These are phyloP conservation scores for Lithobius niger DNA, from an alignment of 1,140 invertebrate species.

Conservation along the genomic window DNA sequence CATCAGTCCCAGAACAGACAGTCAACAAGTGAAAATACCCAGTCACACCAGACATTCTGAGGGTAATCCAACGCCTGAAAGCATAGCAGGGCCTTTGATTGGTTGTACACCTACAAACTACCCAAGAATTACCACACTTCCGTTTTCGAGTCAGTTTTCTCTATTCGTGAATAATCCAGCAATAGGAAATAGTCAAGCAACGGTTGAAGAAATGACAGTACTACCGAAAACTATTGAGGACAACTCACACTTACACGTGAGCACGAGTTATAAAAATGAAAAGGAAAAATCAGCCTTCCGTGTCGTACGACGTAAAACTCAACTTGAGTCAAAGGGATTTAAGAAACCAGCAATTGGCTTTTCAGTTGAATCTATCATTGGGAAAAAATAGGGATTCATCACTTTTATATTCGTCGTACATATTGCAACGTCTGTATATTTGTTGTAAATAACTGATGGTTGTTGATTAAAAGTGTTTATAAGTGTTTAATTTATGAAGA, in stretches of 20 bases:
- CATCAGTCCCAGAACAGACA: background rate
- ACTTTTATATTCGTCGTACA: too few species aligned
- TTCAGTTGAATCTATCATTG: background rate
- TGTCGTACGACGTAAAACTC: background rate
- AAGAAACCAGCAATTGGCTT: background rate
- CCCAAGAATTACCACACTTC: background rate
- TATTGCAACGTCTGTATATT: too few species aligned
- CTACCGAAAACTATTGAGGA: too few species aligned
- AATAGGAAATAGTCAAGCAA: background rate
- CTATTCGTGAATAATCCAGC: too few species aligned
- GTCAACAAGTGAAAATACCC: background rate
- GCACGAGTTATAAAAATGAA: background rate
- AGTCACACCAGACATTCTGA: background rate
- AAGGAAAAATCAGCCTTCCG: background rate
- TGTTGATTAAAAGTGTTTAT: too few species aligned
- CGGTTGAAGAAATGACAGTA: background rate
- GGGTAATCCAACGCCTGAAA: too few species aligned
- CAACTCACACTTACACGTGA: background rate
- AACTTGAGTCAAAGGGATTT: too few species aligned
- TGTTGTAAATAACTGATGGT: too few species aligned
- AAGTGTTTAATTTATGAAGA: too few species aligned
- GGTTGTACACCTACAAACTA: background rate
- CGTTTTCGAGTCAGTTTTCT: too few species aligned
- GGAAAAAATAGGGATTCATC: too few species aligned
- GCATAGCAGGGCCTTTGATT: too few species aligned